A percentile compares a stretch with the other conserved stretches of the same genome.
Conservation (phyloP, 2,888 invertebrate genomes). For the Nemotelus nigrinus region DNA sequence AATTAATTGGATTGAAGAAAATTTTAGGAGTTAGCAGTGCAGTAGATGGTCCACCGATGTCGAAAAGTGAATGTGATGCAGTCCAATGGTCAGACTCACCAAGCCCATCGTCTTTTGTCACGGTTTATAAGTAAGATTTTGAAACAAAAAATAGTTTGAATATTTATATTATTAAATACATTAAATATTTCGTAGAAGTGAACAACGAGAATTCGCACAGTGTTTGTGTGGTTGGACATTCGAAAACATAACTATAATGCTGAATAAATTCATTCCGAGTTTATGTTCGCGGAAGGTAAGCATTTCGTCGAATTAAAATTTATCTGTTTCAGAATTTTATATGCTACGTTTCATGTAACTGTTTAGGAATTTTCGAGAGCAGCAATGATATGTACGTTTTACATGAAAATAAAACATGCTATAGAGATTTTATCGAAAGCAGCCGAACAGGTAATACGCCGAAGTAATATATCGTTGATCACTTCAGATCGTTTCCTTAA, state of each 20-base stretch:
- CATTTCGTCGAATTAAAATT: neutral
- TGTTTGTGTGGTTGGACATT: slow-evolving; percentile 91
- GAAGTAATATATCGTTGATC: neutral
- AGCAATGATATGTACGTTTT: slow-evolving; percentile 91
- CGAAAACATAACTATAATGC: slow-evolving; percentile 71
- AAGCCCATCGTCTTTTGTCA: slow-evolving; percentile 60
- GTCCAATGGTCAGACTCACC: slow-evolving; percentile 63
- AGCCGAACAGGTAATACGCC: slow-evolving; percentile 62
- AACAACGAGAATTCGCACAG: slow-evolving; percentile 81
- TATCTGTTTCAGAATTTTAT: neutral
- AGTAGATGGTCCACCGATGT: slow-evolving; percentile 57
- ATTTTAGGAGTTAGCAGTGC: slow-evolving; percentile 61
- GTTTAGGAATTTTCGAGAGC: slow-evolving; percentile 78
- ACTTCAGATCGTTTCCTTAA: neutral
- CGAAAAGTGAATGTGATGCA: slow-evolving; percentile 60
- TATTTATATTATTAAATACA: slow-evolving; percentile 23
- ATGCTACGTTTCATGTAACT: neutral
- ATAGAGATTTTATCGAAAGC: slow-evolving; percentile 87
- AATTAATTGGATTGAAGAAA: slow-evolving; percentile 67
- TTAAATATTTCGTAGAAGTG: slow-evolving; percentile 67
- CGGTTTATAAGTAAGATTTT: slow-evolving; percentile 58
- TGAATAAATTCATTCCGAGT: slow-evolving; percentile 71
- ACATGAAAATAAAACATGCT: slow-evolving; percentile 83
- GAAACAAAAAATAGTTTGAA: neutral
- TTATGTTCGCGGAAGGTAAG: slow-evolving; percentile 73